Evolutionary conservation across 1,140 invertebrate genomes (phyloP), one percentile per base, ranked within the genome.

Genomic region (Coenobita brevimanus): DNA sequence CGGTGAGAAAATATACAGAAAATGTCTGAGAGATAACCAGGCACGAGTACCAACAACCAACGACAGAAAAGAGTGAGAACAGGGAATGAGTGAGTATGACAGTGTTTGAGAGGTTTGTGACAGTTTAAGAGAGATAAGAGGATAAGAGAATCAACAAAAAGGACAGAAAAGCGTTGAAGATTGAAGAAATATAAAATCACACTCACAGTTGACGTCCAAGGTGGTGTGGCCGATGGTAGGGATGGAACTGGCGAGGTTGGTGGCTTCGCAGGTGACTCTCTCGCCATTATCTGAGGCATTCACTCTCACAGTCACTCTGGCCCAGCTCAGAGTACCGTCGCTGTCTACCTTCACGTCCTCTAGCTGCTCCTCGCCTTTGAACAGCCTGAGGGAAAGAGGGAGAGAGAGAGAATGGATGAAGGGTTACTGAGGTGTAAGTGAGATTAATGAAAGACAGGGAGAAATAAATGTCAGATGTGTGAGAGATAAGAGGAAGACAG

Each of bases 141-240:
- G n/a, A n/a, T n/a, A n/a, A n/a, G n/a, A n/a, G n/a, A n/a, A n/a
- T n/a, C n/a, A n/a, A n/a, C n/a, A n/a, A n/a, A n/a, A n/a, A n/a
- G n/a, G n/a, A n/a, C n/a, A n/a, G n/a, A n/a, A n/a, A n/a, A n/a
- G n/a, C n/a, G n/a, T n/a, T n/a, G n/a, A n/a, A n/a, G n/a, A n/a
- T n/a, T n/a, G n/a, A n/a, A n/a, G n/a, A n/a, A n/a, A n/a, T n/a
- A n/a, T n/a, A n/a, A n/a, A 50, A 50, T 64, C 62, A 3, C 21
- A 86, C 84, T 87, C 67, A 87, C 84, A 87, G 57, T 79, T 73
- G 3, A 87, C 76, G 36, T 71, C 69, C 0, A 87, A 30, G 21
- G 38, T 73, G 57, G 76, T 69, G 17, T 87, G 76, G 27, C 57
- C 84, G 17, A 43, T 10, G 21, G 79, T n/a, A 13, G 84, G 84